Base-by-base conservation (phyloP, 2,113 vertebrate species). In the Phaetusa simplex region DNA sequence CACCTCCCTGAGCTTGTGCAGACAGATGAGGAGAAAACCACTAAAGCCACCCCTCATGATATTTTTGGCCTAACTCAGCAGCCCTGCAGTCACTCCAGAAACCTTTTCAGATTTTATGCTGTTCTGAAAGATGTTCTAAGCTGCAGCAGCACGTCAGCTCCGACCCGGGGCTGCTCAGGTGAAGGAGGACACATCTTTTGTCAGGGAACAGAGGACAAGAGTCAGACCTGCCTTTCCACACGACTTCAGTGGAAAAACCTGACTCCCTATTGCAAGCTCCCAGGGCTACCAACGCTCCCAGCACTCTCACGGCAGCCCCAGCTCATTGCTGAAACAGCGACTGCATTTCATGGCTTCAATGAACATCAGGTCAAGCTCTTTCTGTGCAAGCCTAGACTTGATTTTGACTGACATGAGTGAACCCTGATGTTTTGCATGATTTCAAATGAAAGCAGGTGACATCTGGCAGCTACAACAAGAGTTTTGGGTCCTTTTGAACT, bases 401-500 rank as follows among this genome's bases (percentile, higher is more conserved):
- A 79, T 82, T 76, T 73, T 80, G 71, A 95, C 86, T 77, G 49
- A 80, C 95, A 89, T 32, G n/a, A 77, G 32, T 14, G 42, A 91
- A 93, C 81, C 38, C 38, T 86, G 62, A 82, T 76, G 89, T 72
- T 94, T n/a, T 77, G 78, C 86, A 82, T 55, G 66, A 94, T 82
- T 80, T 93, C 77, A 89, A 89, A 93, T 53, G 81, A 89, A 94
- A 95, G 93, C 58, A 77, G 70, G 78, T 82, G 86, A 87, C 66
- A 77, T 56, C 52, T 13, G 4, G 53, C 86, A 87, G 58, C 71
- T 76, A 52, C 0, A 0, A 78, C 45, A 56, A 50, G 91, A 72
- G 73, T 29, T 89, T 42, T 45, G 53, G 29, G 66, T 62, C 58
- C 27, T 91, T 94, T 70, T 70, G 81, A 93, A 93, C 40, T 2